Conservation (phyloP, 2,113 vertebrate genomes). For the Podilymbus podiceps region DNA sequence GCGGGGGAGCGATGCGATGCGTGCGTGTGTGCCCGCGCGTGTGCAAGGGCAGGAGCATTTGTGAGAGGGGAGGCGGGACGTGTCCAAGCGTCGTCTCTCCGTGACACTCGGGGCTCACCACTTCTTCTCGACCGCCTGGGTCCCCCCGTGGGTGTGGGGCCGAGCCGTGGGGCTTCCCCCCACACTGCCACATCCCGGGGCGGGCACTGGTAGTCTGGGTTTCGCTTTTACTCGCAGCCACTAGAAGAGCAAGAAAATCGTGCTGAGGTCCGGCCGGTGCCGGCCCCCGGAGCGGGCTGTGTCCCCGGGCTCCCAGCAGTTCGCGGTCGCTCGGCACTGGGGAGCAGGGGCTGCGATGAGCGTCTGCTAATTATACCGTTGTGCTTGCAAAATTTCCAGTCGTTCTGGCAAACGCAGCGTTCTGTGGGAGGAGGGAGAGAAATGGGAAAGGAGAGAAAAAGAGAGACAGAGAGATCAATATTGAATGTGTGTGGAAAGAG, state of each 20-base stretch:
- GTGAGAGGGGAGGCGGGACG: not conserved
- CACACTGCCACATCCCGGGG: not conserved
- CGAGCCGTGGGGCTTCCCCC: not conserved
- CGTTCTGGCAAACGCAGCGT: not conserved
- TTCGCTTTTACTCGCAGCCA: not conserved
- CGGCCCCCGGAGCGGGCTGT: not conserved
- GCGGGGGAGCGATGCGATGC: fast-evolving
- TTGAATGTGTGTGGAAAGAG: not conserved
- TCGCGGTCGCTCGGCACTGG: no score
- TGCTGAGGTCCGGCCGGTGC: fast-evolving
- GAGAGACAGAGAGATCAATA: not conserved
- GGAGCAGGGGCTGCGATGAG: not conserved
- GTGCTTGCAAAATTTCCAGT: not conserved
- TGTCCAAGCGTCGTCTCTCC: not conserved
- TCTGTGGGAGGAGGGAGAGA: not conserved
- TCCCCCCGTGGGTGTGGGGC: not conserved
- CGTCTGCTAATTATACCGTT: not conserved
- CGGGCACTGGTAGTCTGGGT: fast-evolving
- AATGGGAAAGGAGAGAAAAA: not conserved
- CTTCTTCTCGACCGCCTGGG: fast-evolving
- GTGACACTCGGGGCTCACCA: fast-evolving
- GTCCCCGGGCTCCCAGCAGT: no score
- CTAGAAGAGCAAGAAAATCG: not conserved
- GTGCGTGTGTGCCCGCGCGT: fast-evolving
- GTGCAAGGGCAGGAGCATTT: not conserved